A percentile compares a stretch with the other conserved stretches of the same genome.
Evolutionary conservation across 2,888 invertebrate species (phyloP).

Genomic region (Xestobium rufovillosum): DNA sequence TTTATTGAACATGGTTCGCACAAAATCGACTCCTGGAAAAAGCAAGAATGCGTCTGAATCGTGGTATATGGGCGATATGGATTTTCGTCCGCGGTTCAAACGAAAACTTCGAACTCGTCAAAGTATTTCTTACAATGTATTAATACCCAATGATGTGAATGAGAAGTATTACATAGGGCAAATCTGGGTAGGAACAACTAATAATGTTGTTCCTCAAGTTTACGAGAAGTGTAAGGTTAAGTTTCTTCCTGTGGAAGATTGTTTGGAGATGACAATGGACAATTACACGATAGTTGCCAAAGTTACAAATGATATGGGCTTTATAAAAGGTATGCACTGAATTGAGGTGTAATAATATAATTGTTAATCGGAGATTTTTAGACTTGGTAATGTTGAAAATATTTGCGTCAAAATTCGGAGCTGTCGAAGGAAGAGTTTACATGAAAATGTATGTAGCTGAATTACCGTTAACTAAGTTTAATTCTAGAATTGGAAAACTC

Average conservation of each 20-base stretch:
- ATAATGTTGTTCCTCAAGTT: conserved; percentile 29
- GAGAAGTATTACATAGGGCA: conserved; percentile 25
- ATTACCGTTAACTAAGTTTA: conserved; percentile 32
- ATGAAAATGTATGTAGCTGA: conserved; percentile 29
- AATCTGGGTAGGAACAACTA: conserved; percentile 30
- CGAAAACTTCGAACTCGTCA: no score
- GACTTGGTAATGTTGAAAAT: conserved; percentile 30
- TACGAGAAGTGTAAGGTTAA: conserved; percentile 29
- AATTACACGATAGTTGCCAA: conserved; percentile 24
- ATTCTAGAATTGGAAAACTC: conserved; percentile 26
- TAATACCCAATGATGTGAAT: neutral
- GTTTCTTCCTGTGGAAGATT: conserved; percentile 19
- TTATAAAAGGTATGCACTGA: conserved; percentile 28
- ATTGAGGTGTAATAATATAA: conserved; percentile 5
- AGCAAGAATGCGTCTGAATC: no score
- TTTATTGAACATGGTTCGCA: no score
- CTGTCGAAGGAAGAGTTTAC: conserved; percentile 26
- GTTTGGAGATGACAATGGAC: conserved; percentile 19
- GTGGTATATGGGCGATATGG: no score
- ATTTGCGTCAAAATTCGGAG: conserved; percentile 30
- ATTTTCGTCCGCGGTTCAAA: no score
- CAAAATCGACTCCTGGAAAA: no score
- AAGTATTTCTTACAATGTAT: neutral
- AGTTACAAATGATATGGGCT: conserved; percentile 24
- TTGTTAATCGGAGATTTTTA: conserved; percentile 22